Base-by-base conservation (phyloP, 2,113 vertebrate species). In the Procavia capensis region DNA sequence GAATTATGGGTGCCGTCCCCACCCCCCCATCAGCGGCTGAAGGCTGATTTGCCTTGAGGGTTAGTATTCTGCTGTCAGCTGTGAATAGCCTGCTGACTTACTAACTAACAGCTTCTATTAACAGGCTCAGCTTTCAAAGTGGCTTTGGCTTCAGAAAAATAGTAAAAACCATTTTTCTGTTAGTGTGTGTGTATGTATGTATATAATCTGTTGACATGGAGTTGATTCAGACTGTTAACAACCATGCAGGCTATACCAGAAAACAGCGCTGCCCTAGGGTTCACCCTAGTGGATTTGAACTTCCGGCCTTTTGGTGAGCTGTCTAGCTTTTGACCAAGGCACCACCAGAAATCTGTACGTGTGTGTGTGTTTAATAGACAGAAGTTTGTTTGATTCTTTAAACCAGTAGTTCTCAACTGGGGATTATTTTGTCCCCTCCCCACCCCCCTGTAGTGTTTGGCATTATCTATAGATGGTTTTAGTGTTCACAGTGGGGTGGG, bases 1-100 rank as follows among this genome's bases (percentile, higher is more conserved):
- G 95, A 98, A 97, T 98, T 98, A 96, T 98, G 98, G 94, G 98
- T 97, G 84, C 43, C 75, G n/a, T n/a, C n/a, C n/a, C 2, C 92
- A 85, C 96, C 92, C 54, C 79, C 96, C 75, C 64, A 91, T 97
- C 95, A 95, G 76, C 84, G 88, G 94, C 96, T 98, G 98, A 98
- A 97, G 97, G 96, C 45, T 96, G 90, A 96, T 94, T 97, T 97
- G 96, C 97, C 95, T 88, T 36, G 59, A 84, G 97, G 86, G 93
- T 96, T 98, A 97, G 96, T 98, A 95, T 94, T 98, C 96, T 97
- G 96, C 78, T 78, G 54, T 97, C 93, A 59, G 39, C 95, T 95
- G 83, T 97, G 95, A 97, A 97, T 93, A 95, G 47, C 87, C 93
- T 25, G 50, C 93, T 85, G 90, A 96, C 87, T 98, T 96, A 45